phyloP scores from a whole-genome alignment of 2,888 invertebrate genomes.

The Antheraea assamensis region DNA sequence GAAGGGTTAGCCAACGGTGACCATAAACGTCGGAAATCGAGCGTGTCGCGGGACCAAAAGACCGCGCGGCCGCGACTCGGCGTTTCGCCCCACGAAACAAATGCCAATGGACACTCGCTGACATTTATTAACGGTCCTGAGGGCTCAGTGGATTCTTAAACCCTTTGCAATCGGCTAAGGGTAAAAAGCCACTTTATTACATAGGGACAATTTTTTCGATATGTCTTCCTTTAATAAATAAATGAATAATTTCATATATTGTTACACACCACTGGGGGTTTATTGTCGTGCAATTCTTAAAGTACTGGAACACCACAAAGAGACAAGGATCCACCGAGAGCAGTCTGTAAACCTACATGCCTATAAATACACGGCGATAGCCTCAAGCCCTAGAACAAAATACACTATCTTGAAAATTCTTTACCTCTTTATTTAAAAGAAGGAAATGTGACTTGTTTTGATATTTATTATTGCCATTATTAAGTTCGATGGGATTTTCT shows the following conservation, averaged over 20 bases:
- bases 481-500: too few species aligned
- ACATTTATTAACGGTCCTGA: constrained; percentile 76
- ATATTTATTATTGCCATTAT: too few species aligned
- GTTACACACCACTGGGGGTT: neutral
- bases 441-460: too few species aligned
- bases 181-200: constrained; percentile 21
- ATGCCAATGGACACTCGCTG: constrained; percentile 60
- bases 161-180: constrained; percentile 48
- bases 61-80: constrained; percentile 28
- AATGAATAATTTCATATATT: neutral
- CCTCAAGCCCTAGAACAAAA: too few species aligned
- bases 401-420: too few species aligned
- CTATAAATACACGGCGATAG: too few species aligned
- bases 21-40: constrained; percentile 48
- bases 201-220: constrained; percentile 1
- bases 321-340: too few species aligned
- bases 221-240: neutral
- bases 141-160: constrained; percentile 66
- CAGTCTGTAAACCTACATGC: too few species aligned
- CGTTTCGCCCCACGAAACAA: constrained; percentile 44
- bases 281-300: neutral
- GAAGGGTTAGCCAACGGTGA: constrained; percentile 35
- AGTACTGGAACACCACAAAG: too few species aligned
- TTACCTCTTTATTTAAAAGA: too few species aligned
- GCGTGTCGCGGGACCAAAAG: constrained; percentile 45